Conservation (phyloP, 2,113 vertebrate genomes). For the Corydoras sp. region DNA sequence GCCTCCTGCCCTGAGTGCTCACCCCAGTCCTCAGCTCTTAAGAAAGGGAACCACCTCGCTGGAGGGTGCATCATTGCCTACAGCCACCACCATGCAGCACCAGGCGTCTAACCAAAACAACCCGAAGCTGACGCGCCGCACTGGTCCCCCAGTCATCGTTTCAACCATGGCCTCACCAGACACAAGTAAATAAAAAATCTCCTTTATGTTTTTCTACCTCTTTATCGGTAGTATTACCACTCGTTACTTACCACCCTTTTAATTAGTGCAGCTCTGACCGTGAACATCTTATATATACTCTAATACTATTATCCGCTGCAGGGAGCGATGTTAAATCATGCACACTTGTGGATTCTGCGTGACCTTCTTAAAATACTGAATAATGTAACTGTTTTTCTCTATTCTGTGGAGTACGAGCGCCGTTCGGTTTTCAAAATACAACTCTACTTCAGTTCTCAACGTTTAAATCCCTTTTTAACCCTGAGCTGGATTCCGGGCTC, state of each 20-base stretch:
- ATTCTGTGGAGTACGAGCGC: too few relatives aligned
- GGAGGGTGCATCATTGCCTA: conserved; percentile 54
- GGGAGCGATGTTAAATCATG: too few relatives aligned
- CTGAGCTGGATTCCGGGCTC: neutral
- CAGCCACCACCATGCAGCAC: conserved; percentile 48
- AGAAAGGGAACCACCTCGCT: conserved; percentile 63
- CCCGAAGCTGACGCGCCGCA: conserved; percentile 79
- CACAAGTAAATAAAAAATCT: conserved; percentile 80
- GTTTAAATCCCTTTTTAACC: neutral
- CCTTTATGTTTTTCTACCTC: conserved; percentile 1
- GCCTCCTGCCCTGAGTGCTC: conserved; percentile 69
- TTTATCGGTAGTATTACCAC: too few relatives aligned
- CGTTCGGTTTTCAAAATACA: too few relatives aligned
- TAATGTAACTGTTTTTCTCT: too few relatives aligned
- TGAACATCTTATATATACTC: too few relatives aligned
- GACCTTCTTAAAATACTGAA: too few relatives aligned
- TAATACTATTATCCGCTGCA: too few relatives aligned
- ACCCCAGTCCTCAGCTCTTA: conserved; percentile 80
- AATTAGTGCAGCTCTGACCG: too few relatives aligned
- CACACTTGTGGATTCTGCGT: too few relatives aligned
- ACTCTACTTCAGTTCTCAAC: neutral
- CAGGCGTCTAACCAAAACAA: conserved; percentile 60
- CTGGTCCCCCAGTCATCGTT: conserved; percentile 90
- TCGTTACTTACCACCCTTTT: too few relatives aligned
- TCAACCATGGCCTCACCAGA: conserved; percentile 89